phyloP scores from a whole-genome alignment of 2,888 invertebrate genomes.

The Galeruca laticollis region DNA sequence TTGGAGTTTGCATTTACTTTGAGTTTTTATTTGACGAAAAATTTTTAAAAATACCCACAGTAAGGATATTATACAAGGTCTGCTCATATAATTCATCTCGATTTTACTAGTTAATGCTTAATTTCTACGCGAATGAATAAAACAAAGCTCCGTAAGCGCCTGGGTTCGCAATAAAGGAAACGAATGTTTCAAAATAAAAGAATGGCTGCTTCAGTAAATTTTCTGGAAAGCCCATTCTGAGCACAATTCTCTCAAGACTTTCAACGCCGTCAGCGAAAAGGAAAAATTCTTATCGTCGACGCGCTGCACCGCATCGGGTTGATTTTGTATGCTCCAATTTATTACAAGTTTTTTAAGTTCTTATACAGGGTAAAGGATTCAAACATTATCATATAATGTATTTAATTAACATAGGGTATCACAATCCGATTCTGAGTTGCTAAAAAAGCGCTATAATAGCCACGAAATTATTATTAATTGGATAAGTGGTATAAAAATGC shows the following conservation, averaged over 20 bases:
- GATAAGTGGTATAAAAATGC: too few relatives aligned
- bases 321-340: slow-evolving; percentile 19
- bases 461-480: too few relatives aligned
- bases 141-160: slow-evolving; percentile 37
- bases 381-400: background rate
- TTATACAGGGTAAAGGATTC: background rate
- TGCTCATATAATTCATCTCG: slow-evolving; percentile 33
- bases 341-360: slow-evolving; percentile 15
- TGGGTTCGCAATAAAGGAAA: slow-evolving; percentile 41
- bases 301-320: slow-evolving; percentile 20
- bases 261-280: slow-evolving; percentile 38
- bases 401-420: too few relatives aligned
- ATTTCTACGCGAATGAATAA: slow-evolving; percentile 41
- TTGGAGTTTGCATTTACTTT: too few relatives aligned
- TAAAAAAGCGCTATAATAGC: too few relatives aligned
- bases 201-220: slow-evolving; percentile 46
- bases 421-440: too few relatives aligned
- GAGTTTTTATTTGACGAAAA: background rate
- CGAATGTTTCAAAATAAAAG: slow-evolving; percentile 44
- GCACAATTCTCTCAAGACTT: slow-evolving; percentile 47
- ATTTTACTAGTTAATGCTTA: slow-evolving; percentile 38
- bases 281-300: slow-evolving; percentile 32
- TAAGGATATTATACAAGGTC: slow-evolving; percentile 13
- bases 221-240: slow-evolving; percentile 44
- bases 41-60: background rate